Evolutionary conservation across 2,888 invertebrate genomes (phyloP).

Genomic region (Exephanes ischioxanthus): DNA sequence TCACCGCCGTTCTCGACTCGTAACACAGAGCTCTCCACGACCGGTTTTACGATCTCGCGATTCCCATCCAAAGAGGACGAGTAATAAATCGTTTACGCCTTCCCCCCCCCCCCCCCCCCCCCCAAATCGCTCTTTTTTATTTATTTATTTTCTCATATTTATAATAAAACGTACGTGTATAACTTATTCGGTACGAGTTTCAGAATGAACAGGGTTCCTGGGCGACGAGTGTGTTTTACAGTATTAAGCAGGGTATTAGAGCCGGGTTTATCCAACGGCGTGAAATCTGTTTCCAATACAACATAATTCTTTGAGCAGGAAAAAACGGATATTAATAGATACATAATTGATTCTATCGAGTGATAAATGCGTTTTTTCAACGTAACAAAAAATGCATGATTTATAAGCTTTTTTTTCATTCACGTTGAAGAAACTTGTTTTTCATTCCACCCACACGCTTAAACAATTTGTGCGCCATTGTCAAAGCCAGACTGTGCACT

Average conservation of each 20-base stretch:
- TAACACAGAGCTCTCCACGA: constrained; percentile 38
- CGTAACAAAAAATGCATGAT: neutral
- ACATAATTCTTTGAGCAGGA: neutral
- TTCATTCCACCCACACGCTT: no score
- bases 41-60: constrained; percentile 65
- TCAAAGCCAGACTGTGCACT: no score
- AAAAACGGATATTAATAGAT: neutral
- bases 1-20: constrained; percentile 66
- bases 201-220: constrained; percentile 31
- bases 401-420: neutral
- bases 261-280: neutral
- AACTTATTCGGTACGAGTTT: constrained; percentile 52
- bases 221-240: constrained; percentile 25
- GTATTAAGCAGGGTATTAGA: constrained; percentile 33
- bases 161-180: constrained; percentile 7
- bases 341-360: neutral
- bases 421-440: no score
- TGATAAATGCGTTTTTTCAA: neutral
- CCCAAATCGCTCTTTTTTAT: constrained; percentile 6
- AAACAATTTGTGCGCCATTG: no score
- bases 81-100: constrained; percentile 59
- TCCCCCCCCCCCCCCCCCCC: constrained; percentile 12
- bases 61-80: constrained; percentile 53
- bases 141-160: constrained; percentile 16
- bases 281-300: neutral